These are phyloP conservation scores for Lineus longissimus DNA, from an alignment of 1,140 invertebrate genomes.

Conservation along the genomic window DNA sequence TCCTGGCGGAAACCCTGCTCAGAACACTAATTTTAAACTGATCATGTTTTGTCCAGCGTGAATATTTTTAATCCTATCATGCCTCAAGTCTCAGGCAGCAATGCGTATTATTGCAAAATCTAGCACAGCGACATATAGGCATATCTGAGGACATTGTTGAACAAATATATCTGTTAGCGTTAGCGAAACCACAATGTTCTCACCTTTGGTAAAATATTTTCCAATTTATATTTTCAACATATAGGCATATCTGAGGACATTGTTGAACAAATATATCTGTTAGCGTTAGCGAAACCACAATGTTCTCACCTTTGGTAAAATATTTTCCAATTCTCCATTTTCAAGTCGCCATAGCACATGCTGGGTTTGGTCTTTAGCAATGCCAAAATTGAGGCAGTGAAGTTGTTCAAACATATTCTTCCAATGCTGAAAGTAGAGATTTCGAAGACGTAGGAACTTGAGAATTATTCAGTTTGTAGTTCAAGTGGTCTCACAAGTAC, in stretches of 20 bases:
- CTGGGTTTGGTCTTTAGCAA: constrained; percentile 80
- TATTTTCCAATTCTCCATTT: constrained; percentile 82
- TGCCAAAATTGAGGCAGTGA: constrained; percentile 86
- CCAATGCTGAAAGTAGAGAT: constrained; percentile 62
- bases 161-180: neutral
- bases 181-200: neutral
- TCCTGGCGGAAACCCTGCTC: neutral
- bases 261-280: neutral
- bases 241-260: neutral
- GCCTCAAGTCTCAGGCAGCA: no score
- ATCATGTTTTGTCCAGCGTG: neutral
- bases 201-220: constrained; percentile 81
- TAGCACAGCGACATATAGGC: no score
- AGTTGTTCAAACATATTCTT: constrained; percentile 79
- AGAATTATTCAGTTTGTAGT: neutral
- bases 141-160: neutral
- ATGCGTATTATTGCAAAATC: no score
- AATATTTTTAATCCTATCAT: no score
- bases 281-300: neutral
- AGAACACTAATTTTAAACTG: neutral
- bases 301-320: constrained; percentile 73
- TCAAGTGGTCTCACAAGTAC: neutral
- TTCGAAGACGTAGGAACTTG: neutral
- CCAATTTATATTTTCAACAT: constrained; percentile 82
- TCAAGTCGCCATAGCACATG: constrained; percentile 83